Percentiles rank a stretch among this genome's conserved stretches.
Evolutionary conservation across 2,797 vertebrate species (phyloP).

Genomic region (Pangasius sanitwongsei): DNA sequence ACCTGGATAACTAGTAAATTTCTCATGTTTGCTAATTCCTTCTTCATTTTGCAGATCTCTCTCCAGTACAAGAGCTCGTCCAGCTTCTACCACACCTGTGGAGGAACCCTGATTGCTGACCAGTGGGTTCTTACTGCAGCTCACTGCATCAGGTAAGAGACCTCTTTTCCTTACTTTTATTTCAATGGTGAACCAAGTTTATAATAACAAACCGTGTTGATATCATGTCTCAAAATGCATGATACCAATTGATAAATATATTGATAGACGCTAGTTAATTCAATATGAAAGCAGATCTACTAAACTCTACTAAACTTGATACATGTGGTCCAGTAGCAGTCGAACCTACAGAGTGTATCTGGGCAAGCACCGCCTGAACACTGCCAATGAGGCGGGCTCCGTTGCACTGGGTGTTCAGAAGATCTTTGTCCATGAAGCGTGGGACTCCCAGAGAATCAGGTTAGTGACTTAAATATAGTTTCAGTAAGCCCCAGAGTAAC

Average conservation of each 20-base stretch:
- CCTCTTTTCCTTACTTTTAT: neutral
- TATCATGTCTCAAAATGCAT: neutral
- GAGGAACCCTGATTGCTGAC: constrained; percentile 79
- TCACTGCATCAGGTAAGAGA: constrained; percentile 84
- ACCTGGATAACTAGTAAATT: neutral
- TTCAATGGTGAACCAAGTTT: neutral
- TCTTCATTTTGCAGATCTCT: constrained; percentile 74
- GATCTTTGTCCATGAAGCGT: constrained; percentile 76
- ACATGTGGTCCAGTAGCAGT: constrained; percentile 66
- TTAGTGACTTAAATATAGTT: constrained; percentile 48
- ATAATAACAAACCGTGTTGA: neutral
- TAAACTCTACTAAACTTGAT: constrained; percentile 8
- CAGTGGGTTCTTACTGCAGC: constrained; percentile 89
- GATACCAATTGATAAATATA: neutral
- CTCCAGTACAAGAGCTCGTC: constrained; percentile 77
- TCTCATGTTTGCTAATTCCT: neutral
- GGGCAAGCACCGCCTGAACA: constrained; percentile 79
- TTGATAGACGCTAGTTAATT: neutral
- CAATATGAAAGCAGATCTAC: neutral
- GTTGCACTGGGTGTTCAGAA: constrained; percentile 70
- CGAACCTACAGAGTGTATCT: constrained; percentile 79
- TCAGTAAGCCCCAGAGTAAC: neutral
- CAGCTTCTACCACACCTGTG: constrained; percentile 81
- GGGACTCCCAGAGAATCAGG: constrained; percentile 80
- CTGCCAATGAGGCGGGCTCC: constrained; percentile 68